Evolutionary conservation across 2,888 invertebrate species (phyloP).

Genomic region (Limenitis camilla): DNA sequence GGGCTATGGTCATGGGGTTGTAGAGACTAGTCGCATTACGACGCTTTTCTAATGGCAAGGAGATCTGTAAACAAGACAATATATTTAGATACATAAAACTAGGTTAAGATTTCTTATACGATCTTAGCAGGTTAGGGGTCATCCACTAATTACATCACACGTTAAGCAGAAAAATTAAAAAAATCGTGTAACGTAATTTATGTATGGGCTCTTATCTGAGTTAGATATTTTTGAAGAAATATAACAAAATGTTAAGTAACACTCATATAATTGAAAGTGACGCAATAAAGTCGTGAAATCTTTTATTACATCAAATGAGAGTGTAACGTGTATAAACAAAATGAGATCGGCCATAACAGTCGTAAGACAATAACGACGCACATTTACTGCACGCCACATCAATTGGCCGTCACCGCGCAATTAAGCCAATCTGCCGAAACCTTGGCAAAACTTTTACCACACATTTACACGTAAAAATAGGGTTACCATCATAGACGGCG

Average conservation of each 20-base stretch:
- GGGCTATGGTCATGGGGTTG: constrained; percentile 89
- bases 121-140: too few relatives aligned
- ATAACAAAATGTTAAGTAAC: too few relatives aligned
- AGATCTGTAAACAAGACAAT: constrained; percentile 75
- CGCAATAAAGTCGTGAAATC: not conserved
- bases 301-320: not conserved
- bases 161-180: too few relatives aligned
- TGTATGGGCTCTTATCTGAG: too few relatives aligned
- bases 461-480: not conserved
- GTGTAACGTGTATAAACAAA: not conserved
- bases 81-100: not conserved
- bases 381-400: constrained; percentile 12
- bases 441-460: constrained; percentile 11
- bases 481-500: too few relatives aligned
- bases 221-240: too few relatives aligned
- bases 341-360: not conserved
- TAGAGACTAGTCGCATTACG: constrained; percentile 93
- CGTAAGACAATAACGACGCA: constrained; percentile 2
- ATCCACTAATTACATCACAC: too few relatives aligned
- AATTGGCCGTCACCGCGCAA: constrained; percentile 10
- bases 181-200: too few relatives aligned
- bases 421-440: constrained; percentile 15
- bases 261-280: not conserved
- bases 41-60: constrained; percentile 90
- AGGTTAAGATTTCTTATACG: not conserved